phyloP scores from a whole-genome alignment of 2,113 vertebrate genomes.

The Rhabdornis inornatus region DNA sequence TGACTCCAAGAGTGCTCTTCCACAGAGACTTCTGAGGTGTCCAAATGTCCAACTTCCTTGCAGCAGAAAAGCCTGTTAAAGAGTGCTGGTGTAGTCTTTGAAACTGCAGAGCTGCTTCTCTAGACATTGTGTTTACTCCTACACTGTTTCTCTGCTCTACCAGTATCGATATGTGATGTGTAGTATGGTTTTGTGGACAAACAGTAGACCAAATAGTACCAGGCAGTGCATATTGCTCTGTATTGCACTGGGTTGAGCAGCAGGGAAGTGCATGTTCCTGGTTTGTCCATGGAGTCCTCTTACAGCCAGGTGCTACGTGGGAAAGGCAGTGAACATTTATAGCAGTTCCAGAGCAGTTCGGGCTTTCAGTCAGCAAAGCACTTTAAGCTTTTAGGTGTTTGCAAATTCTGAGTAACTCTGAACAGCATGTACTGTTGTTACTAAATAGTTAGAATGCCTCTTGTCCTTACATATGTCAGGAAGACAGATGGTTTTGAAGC shows the following conservation, averaged over 20 bases:
- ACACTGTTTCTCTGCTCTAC: background rate
- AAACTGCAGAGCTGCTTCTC: background rate
- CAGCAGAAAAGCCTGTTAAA: background rate
- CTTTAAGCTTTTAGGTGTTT: background rate
- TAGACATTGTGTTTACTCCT: background rate
- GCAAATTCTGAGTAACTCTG: background rate
- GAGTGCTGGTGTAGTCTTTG: background rate
- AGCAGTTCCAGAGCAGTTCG: background rate
- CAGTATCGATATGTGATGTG: background rate
- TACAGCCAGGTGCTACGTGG: background rate
- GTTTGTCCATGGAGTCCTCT: background rate
- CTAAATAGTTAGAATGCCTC: background rate
- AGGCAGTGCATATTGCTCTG: background rate
- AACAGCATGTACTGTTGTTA: background rate
- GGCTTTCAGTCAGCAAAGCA: background rate
- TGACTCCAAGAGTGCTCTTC: background rate
- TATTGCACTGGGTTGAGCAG: background rate
- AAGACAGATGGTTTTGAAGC: background rate
- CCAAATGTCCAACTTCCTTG: background rate
- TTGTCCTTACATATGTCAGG: background rate
- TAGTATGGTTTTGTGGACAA: background rate
- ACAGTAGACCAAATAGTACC: background rate
- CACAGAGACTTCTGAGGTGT: background rate
- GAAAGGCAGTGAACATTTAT: background rate
- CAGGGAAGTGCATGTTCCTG: background rate